Evolutionary conservation across 2,888 invertebrate species (phyloP).

Genomic region (Macrosiphum euphorbiae): DNA sequence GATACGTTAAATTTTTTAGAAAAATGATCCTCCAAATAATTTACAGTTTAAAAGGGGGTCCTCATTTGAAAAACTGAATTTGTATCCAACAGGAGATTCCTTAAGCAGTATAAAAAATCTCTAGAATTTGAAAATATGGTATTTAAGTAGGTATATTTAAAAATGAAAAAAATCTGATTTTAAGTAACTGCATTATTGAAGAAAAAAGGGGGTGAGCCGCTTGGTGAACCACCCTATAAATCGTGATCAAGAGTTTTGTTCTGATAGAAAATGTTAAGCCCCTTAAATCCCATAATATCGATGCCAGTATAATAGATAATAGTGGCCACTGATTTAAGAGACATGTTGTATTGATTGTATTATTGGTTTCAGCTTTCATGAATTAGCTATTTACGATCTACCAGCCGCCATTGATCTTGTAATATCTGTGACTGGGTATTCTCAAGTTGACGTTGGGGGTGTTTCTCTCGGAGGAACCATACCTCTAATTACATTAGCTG

Average conservation of each 20-base stretch:
- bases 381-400: conserved; percentile 65
- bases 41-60: too few relatives aligned
- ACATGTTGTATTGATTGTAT: not conserved
- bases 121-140: too few relatives aligned
- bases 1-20: too few relatives aligned
- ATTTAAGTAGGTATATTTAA: too few relatives aligned
- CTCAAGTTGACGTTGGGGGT: conserved; percentile 63
- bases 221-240: too few relatives aligned
- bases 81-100: too few relatives aligned
- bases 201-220: too few relatives aligned
- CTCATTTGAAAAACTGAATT: not conserved
- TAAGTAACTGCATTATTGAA: too few relatives aligned
- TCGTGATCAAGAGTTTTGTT: not conserved
- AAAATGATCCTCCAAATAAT: too few relatives aligned
- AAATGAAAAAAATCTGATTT: too few relatives aligned
- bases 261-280: not conserved
- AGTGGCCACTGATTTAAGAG: not conserved
- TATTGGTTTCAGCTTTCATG: conserved; percentile 65
- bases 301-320: not conserved
- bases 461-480: conserved; percentile 66
- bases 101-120: too few relatives aligned
- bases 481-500: conserved; percentile 64
- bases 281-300: not conserved
- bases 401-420: conserved; percentile 65
- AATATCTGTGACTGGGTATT: conserved; percentile 50